Percentiles rank a stretch among this genome's conserved stretches.
Evolutionary conservation across 2,113 vertebrate genomes (phyloP).

Genomic region (Condylura cristata): DNA sequence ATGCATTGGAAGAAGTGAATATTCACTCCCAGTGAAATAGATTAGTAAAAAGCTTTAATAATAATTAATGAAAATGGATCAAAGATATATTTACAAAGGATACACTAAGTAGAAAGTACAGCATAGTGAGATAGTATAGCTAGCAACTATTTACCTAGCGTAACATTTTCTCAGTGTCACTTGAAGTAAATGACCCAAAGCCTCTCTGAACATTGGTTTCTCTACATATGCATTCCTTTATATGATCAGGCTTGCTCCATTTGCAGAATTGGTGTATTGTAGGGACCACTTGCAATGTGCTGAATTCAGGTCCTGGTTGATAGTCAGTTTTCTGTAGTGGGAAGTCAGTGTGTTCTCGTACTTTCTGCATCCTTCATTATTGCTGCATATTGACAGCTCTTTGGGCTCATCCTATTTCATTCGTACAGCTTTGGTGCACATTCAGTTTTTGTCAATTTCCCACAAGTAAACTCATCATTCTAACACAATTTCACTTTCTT

Average conservation of each 20-base stretch:
- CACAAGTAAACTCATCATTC: background rate
- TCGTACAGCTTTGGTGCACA: background rate
- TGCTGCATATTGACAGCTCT: fast-evolving
- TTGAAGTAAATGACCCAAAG: background rate
- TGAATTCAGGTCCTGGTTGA: background rate
- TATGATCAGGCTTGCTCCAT: background rate
- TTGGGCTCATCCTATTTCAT: background rate
- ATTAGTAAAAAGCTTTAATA: background rate
- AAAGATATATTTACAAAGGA: background rate
- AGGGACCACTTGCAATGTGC: background rate
- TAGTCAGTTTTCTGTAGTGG: background rate
- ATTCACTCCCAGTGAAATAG: background rate
- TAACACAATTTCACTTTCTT: background rate
- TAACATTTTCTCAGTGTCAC: background rate
- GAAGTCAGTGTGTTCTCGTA: background rate
- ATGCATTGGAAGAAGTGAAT: background rate
- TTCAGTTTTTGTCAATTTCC: background rate
- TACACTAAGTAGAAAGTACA: background rate
- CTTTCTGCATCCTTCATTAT: background rate
- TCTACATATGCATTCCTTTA: background rate
- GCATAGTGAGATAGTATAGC: background rate
- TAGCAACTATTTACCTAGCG: background rate
- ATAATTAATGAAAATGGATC: background rate
- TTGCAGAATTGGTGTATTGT: background rate
- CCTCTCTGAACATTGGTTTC: background rate